Percentiles rank a stretch among this genome's conserved stretches.
phyloP scores from a whole-genome alignment of 2,888 invertebrate species.

The Augochlorella aurata region DNA sequence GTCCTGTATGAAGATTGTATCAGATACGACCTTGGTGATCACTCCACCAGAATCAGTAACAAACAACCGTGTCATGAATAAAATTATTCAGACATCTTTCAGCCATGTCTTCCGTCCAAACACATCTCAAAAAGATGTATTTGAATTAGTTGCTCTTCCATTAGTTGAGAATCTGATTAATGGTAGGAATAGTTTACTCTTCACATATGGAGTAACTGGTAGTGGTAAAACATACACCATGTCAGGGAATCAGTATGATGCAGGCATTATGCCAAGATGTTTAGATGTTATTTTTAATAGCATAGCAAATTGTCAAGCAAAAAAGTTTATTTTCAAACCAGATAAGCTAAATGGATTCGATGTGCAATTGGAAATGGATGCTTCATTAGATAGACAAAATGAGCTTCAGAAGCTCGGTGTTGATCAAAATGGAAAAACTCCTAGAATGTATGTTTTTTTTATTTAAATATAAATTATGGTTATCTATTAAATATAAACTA shows the following conservation, averaged over 20 bases:
- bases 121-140: constrained; percentile 91
- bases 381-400: constrained; percentile 88
- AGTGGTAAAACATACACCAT: constrained; percentile 99
- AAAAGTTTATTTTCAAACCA: constrained; percentile 94
- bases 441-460: constrained; percentile 77
- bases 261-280: constrained; percentile 93
- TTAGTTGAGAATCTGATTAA: constrained; percentile 93
- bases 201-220: constrained; percentile 98
- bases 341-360: constrained; percentile 97
- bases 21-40: constrained; percentile 86
- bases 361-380: constrained; percentile 93
- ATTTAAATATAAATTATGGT: background rate
- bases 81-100: constrained; percentile 90
- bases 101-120: constrained; percentile 93
- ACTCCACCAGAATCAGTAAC: constrained; percentile 86
- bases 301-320: constrained; percentile 91
- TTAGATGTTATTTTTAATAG: constrained; percentile 96
- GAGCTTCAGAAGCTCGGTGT: constrained; percentile 81
- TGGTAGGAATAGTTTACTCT: constrained; percentile 95
- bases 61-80: constrained; percentile 84
- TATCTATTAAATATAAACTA: background rate
- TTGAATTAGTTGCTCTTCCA: constrained; percentile 91
- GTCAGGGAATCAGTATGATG: constrained; percentile 88
- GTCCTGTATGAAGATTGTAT: constrained; percentile 88
- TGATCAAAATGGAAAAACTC: constrained; percentile 71